phyloP scores from a whole-genome alignment of 1,140 invertebrate genomes.

The Drosophila kikkawai region DNA sequence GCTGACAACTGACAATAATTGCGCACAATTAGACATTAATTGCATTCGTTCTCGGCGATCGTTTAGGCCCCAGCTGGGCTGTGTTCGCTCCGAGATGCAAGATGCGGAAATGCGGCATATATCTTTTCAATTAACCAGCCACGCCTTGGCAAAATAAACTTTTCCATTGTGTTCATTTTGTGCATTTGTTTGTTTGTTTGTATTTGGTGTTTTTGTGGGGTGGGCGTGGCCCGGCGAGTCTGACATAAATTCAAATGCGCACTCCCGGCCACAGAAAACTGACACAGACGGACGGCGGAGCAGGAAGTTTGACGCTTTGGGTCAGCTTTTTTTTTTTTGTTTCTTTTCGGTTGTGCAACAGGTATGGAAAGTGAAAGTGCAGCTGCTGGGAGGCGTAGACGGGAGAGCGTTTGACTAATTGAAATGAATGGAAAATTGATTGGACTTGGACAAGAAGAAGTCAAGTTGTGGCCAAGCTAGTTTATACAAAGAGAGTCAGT shows the following conservation, averaged over 20 bases:
- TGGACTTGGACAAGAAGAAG: conserved; percentile 3
- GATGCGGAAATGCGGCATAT: conserved; percentile 74
- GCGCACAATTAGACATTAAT: conserved; percentile 82
- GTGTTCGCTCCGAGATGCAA: conserved; percentile 52
- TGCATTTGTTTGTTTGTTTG: conserved; percentile 45
- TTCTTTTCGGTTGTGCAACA: conserved; percentile 56
- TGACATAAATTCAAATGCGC: conserved; percentile 51
- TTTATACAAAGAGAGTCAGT: background rate
- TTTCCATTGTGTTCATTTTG: conserved; percentile 42
- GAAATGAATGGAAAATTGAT: conserved; percentile 22
- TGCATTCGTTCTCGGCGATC: conserved; percentile 77
- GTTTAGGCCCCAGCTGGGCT: conserved; percentile 53
- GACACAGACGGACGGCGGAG: conserved; percentile 7
- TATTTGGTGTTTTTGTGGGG: background rate
- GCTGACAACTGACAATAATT: conserved; percentile 69
- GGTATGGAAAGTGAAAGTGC: conserved; percentile 66
- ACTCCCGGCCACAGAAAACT: conserved; percentile 26
- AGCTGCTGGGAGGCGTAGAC: conserved; percentile 14
- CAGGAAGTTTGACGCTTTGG: conserved; percentile 59
- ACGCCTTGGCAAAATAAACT: conserved; percentile 69
- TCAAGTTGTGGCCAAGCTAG: background rate
- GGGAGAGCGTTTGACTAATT: conserved; percentile 36
- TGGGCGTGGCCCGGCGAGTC: conserved; percentile 47
- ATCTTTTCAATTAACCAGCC: conserved; percentile 64
- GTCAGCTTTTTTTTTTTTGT: conserved; percentile 17